phyloP scores from a whole-genome alignment of 2,888 invertebrate genomes.

The Habrosyne pyritoides region DNA sequence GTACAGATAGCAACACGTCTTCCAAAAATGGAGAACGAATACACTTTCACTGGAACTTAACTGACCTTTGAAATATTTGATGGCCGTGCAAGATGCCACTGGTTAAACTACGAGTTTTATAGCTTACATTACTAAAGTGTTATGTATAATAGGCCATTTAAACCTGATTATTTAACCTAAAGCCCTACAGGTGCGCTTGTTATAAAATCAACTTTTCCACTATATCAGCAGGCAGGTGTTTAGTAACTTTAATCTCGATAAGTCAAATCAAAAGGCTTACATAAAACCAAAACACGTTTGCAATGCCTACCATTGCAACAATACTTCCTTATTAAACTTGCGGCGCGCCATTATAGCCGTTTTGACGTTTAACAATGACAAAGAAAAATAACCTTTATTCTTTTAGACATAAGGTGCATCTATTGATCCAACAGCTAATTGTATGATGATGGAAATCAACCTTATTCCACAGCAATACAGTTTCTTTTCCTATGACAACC shows the following conservation, averaged over 20 bases:
- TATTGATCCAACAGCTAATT: too few relatives aligned
- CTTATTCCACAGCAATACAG: too few relatives aligned
- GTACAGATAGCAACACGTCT: constrained; percentile 39
- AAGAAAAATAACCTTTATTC: too few relatives aligned
- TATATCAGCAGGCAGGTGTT: neutral
- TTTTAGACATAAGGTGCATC: too few relatives aligned
- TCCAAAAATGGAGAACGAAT: constrained; percentile 13
- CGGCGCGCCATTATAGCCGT: too few relatives aligned
- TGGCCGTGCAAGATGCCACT: neutral
- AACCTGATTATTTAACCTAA: neutral
- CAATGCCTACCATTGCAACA: neutral
- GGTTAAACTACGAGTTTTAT: neutral
- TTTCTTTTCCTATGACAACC: too few relatives aligned
- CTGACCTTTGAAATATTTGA: neutral
- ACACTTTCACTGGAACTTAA: neutral
- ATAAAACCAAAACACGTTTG: constrained; percentile 5
- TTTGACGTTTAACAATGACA: too few relatives aligned
- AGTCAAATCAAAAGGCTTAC: constrained; percentile 4
- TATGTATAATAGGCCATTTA: neutral
- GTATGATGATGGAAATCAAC: too few relatives aligned
- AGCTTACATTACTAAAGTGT: neutral
- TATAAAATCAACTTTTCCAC: neutral
- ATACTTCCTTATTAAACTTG: neutral
- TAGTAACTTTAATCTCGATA: neutral
- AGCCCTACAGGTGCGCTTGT: neutral